Evolutionary conservation across 2,113 vertebrate species (phyloP).

Genomic region (Proteles cristata): DNA sequence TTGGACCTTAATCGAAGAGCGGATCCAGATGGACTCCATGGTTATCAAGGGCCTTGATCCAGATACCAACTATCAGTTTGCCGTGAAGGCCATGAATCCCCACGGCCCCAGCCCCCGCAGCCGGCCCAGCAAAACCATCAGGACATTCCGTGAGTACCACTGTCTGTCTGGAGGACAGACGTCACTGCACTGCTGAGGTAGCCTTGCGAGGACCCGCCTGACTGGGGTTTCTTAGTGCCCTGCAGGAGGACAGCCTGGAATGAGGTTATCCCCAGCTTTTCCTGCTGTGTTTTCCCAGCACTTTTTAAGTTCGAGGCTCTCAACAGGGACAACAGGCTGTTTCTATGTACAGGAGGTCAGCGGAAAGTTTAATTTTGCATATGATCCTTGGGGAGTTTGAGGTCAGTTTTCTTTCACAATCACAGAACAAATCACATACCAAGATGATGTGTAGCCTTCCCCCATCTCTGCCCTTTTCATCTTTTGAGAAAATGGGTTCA

Average conservation of each 20-base stretch:
- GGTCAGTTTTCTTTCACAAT: constrained; percentile 44
- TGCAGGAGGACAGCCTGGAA: not conserved
- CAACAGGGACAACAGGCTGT: constrained; percentile 32
- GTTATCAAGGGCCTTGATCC: constrained; percentile 94
- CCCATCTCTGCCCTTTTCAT: not conserved
- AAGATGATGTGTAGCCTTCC: not conserved
- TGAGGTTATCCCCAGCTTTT: not conserved
- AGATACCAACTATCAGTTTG: constrained; percentile 94
- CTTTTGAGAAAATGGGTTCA: constrained; percentile 21
- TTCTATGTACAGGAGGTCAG: constrained; percentile 57
- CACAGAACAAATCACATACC: not conserved
- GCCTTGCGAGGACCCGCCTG: not conserved
- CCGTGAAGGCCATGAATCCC: constrained; percentile 90
- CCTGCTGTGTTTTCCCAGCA: constrained; percentile 10
- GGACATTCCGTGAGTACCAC: constrained; percentile 90
- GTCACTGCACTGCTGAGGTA: rapidly evolving
- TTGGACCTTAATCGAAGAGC: constrained; percentile 94
- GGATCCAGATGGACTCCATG: constrained; percentile 93
- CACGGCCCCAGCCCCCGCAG: constrained; percentile 91
- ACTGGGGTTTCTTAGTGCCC: not conserved
- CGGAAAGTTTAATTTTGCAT: constrained; percentile 77
- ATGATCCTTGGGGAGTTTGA: constrained; percentile 15
- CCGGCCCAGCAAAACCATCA: constrained; percentile 86
- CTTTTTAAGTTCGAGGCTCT: constrained; percentile 43
- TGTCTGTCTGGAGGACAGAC: not conserved